These are phyloP conservation scores for Macrochelys suwanniensis DNA, from an alignment of 2,797 vertebrate species.

Conservation along the genomic window DNA sequence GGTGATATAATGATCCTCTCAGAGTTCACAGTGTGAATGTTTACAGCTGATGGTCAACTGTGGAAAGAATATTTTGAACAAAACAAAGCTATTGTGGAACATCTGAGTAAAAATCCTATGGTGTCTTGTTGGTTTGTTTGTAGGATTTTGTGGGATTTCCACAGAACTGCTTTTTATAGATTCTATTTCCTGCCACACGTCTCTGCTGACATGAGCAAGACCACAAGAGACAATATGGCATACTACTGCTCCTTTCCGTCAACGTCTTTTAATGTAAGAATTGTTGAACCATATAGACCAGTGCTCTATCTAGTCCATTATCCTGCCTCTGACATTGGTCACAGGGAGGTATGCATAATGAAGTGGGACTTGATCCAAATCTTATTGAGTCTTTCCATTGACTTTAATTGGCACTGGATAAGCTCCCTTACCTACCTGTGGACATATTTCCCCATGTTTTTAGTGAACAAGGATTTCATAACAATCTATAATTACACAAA, in stretches of 20 bases:
- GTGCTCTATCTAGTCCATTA: background rate
- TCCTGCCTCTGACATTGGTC: background rate
- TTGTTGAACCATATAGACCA: background rate
- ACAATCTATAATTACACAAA: background rate
- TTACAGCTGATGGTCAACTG: background rate
- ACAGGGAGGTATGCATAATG: background rate
- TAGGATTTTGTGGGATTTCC: background rate
- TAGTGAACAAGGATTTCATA: background rate
- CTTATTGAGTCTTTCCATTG: background rate
- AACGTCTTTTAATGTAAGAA: background rate
- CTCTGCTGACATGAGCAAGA: background rate
- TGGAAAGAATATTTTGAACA: background rate
- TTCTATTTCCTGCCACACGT: background rate
- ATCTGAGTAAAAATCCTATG: background rate
- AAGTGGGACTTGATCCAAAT: background rate
- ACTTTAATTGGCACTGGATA: background rate
- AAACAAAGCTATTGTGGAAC: background rate
- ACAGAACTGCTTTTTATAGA: accelerated
- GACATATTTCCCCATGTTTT: background rate
- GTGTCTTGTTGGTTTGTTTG: background rate
- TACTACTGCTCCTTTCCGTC: background rate
- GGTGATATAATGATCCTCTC: background rate
- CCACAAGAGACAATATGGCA: background rate
- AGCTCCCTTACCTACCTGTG: background rate
- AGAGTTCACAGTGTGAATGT: background rate